Base-by-base conservation (phyloP, 1,140 invertebrate genomes). In the Drosophila ambigua region DNA sequence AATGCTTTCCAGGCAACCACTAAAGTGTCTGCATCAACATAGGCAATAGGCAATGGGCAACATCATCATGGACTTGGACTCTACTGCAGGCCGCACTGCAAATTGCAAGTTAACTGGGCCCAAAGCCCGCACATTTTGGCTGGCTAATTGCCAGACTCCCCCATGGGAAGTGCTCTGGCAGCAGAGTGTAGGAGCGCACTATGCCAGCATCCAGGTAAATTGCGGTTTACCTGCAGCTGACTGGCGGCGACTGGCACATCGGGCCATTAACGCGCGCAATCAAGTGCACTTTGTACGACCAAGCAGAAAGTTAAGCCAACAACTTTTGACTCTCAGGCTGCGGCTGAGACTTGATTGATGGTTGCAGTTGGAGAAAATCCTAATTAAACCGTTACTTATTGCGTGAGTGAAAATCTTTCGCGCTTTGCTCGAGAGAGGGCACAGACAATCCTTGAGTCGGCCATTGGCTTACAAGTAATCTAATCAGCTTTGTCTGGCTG, bases 161-260 rank as follows among this genome's bases (percentile, higher is more conserved):
- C 35, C 35, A 13, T 4, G 35, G 8, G 4, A 39, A 11, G 13
- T 13, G 2, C 4, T 39, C 11, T 13, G 45, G 15, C 23, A 5
- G 1, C 24, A 4, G 16, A 44, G n/a, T 31, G n/a, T 31, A 0
- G 13, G 23, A 20, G 11, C 11, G 31, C 2, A 8, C 16, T 28
- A 24, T n/a, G 31, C 13, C 43, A 24, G 39, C 41, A 54, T 49
- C 50, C 52, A 73, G 72, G 45, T 52, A 75, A 75, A 75, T 75
- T 75, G 72, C 66, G 65, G 72, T 75, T 75, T 75, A 75, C 72
- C 72, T 75, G 39, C 72, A 58, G 43, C 61, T 75, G 72, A 74
- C 61, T 75, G 72, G 65, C 58, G 53, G 72, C 54, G 61, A 24
- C 41, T 41, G 23, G 49, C 57, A 59, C 51, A 64, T 65, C 54